These are phyloP conservation scores for Catostylus mosaicus DNA, from an alignment of 30 jellyfish, hydroid and myxozoan genomes.

Conservation along the genomic window DNA sequence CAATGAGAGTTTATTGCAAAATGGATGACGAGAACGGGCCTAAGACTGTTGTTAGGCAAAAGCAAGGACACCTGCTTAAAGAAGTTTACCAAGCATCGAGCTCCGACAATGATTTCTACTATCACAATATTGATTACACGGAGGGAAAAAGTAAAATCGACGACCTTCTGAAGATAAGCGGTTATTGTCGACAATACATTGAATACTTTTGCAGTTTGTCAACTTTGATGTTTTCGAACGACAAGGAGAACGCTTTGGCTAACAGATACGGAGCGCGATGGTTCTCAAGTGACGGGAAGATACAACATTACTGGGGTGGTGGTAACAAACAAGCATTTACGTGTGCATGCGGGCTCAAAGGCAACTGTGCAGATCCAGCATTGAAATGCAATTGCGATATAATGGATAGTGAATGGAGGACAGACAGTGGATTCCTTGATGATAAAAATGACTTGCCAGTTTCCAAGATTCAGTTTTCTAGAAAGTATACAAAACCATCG, in stretches of 20 bases:
- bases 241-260: slow-evolving; percentile 47
- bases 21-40: slow-evolving; percentile 72
- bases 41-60: slow-evolving; percentile 53
- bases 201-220: slow-evolving; percentile 80
- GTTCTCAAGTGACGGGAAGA: slow-evolving; percentile 69
- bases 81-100: slow-evolving; percentile 36
- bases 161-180: slow-evolving; percentile 57
- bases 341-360: slow-evolving; percentile 89
- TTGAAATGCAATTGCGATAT: slow-evolving; percentile 89
- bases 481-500: slow-evolving; percentile 57
- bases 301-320: slow-evolving; percentile 95
- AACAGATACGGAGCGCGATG: slow-evolving; percentile 92
- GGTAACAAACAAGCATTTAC: slow-evolving; percentile 68
- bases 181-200: slow-evolving; percentile 76
- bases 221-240: slow-evolving; percentile 74
- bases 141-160: slow-evolving; percentile 29
- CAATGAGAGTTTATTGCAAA: slow-evolving; percentile 75
- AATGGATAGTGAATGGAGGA: slow-evolving; percentile 80
- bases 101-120: slow-evolving; percentile 36
- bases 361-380: slow-evolving; percentile 60
- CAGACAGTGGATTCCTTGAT: slow-evolving; percentile 79
- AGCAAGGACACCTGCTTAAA: slow-evolving; percentile 52
- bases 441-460: slow-evolving; percentile 84
- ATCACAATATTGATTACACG: slow-evolving; percentile 56
- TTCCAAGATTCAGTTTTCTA: slow-evolving; percentile 73